Percentiles rank a stretch among this genome's conserved stretches.
Evolutionary conservation across 1,140 invertebrate species (phyloP).

Genomic region (Halictus rubicundus): DNA sequence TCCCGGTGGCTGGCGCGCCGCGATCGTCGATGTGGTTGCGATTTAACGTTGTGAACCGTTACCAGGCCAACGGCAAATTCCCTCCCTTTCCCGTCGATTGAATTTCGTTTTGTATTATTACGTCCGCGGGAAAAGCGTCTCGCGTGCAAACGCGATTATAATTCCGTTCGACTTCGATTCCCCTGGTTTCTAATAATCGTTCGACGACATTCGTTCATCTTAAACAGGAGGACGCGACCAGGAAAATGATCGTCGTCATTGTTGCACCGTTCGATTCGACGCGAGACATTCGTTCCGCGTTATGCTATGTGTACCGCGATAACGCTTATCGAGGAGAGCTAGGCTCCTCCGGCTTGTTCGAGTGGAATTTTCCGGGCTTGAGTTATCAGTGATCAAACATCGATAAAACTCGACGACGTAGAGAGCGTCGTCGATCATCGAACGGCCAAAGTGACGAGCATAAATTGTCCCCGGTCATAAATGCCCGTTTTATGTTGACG

Average conservation of each 20-base stretch:
- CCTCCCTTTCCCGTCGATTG: slow-evolving; percentile 36
- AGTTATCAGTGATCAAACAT: slow-evolving; percentile 66
- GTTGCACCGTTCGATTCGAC: background rate
- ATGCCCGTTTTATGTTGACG: background rate
- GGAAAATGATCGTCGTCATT: background rate
- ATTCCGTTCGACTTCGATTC: slow-evolving; percentile 24
- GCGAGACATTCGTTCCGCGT: slow-evolving; percentile 9
- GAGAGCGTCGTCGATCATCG: slow-evolving; percentile 13
- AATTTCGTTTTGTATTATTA: slow-evolving; percentile 4
- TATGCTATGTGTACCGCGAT: slow-evolving; percentile 18
- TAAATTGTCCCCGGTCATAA: background rate
- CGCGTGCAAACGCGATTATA: background rate
- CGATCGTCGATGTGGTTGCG: slow-evolving; percentile 26
- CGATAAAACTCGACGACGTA: slow-evolving; percentile 48
- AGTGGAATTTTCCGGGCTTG: slow-evolving; percentile 53
- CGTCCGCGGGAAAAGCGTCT: background rate
- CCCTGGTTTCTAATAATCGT: slow-evolving; percentile 9
- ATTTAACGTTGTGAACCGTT: slow-evolving; percentile 16
- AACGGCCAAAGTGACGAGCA: background rate
- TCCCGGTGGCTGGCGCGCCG: background rate
- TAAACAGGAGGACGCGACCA: background rate
- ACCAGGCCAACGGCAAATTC: background rate
- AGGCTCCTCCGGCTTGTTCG: slow-evolving; percentile 7
- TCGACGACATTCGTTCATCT: background rate
- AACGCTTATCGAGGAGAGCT: slow-evolving; percentile 42